These are phyloP conservation scores for Cremastobaeus sp. DNA, from an alignment of 2,888 invertebrate genomes.

Conservation along the genomic window DNA sequence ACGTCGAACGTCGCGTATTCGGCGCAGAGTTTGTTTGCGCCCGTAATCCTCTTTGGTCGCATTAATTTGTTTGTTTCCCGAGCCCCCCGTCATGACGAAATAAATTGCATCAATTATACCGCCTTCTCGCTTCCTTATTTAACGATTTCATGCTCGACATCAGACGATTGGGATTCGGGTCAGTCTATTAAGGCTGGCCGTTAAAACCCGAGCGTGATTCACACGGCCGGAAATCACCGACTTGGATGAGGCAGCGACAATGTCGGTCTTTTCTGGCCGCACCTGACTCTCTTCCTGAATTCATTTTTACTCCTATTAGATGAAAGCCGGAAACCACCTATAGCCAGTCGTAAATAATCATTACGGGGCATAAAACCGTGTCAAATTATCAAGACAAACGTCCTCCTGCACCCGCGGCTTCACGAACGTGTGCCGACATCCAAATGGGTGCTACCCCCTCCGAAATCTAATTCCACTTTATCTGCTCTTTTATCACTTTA, in stretches of 20 bases:
- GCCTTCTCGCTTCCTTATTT: background rate
- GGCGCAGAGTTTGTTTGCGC: background rate
- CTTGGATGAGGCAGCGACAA: slow-evolving; percentile 33
- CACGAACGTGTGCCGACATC: slow-evolving; percentile 45
- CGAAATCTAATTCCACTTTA: slow-evolving; percentile 1
- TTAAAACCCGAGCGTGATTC: slow-evolving; percentile 25
- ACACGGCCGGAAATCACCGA: slow-evolving; percentile 23
- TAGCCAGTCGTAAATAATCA: slow-evolving; percentile 74
- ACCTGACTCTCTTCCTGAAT: slow-evolving; percentile 59
- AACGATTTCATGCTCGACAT: background rate
- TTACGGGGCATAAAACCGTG: slow-evolving; percentile 70
- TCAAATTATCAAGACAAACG: slow-evolving; percentile 74
- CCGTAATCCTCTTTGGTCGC: slow-evolving; percentile 28
- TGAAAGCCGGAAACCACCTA: slow-evolving; percentile 62
- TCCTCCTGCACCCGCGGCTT: slow-evolving; percentile 56
- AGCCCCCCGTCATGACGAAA: background rate
- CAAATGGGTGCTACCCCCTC: slow-evolving; percentile 22
- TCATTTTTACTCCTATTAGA: slow-evolving; percentile 66
- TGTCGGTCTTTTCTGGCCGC: slow-evolving; percentile 24
- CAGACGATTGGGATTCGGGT: slow-evolving; percentile 8
- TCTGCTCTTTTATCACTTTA: background rate
- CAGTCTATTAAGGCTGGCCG: slow-evolving; percentile 15
- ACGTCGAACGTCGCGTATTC: background rate
- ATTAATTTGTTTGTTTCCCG: slow-evolving; percentile 15
- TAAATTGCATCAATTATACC: slow-evolving; percentile 1